phyloP scores from a whole-genome alignment of 2,113 vertebrate genomes.

The Symphodus melops region DNA sequence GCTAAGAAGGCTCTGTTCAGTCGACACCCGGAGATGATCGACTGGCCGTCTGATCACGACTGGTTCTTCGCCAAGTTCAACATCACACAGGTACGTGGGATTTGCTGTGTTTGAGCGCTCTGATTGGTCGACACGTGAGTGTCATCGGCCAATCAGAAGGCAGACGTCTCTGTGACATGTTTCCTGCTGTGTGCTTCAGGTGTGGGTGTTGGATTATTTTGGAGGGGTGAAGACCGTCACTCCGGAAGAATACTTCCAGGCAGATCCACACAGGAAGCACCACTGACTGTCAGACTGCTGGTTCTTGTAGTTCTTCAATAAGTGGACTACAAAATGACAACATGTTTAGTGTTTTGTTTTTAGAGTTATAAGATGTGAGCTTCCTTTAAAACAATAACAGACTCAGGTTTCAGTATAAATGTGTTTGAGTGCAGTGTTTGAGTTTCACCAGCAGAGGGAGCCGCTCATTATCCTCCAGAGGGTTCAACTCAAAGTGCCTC shows the following conservation, averaged over 20 bases:
- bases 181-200: slow-evolving; percentile 63
- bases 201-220: slow-evolving; percentile 97
- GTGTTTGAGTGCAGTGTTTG: too few species aligned
- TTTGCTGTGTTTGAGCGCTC: too few species aligned
- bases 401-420: not conserved
- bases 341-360: too few species aligned
- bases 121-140: too few species aligned
- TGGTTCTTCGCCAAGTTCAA: slow-evolving; percentile 98
- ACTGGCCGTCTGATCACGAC: slow-evolving; percentile 90
- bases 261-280: slow-evolving; percentile 78
- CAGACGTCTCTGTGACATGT: not conserved
- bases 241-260: slow-evolving; percentile 90
- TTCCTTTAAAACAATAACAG: too few species aligned
- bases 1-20: slow-evolving; percentile 89
- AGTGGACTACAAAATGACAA: not conserved
- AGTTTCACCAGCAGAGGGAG: slow-evolving; percentile 12
- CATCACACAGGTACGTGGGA: slow-evolving; percentile 83
- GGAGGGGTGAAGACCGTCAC: slow-evolving; percentile 92
- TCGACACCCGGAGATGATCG: slow-evolving; percentile 93
- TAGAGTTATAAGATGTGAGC: too few species aligned
- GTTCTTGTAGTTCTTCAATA: not conserved
- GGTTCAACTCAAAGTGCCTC: too few species aligned
- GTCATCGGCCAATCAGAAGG: slow-evolving; percentile 12
- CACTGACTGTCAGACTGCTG: slow-evolving; percentile 19
- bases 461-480: not conserved